These are phyloP conservation scores for Fukomys damarensis DNA, from an alignment of 2,113 vertebrate genomes.

Conservation along the genomic window DNA sequence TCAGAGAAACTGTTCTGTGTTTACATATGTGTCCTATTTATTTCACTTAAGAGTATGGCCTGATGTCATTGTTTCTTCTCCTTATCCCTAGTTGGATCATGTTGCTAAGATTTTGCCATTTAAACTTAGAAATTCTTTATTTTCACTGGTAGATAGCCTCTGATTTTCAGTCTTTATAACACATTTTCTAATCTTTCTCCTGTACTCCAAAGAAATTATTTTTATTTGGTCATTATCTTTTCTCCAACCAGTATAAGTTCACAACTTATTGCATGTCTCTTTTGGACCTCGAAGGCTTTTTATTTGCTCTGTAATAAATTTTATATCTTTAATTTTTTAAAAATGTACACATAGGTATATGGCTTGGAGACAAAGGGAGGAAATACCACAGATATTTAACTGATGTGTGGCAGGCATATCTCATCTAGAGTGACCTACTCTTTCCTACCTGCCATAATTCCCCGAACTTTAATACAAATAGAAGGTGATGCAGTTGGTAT, in stretches of 20 bases:
- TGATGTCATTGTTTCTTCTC: background rate
- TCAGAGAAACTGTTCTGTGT: too few relatives aligned
- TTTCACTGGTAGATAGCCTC: background rate
- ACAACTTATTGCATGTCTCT: too few relatives aligned
- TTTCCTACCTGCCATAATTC: background rate
- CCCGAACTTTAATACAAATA: too few relatives aligned
- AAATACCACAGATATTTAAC: background rate
- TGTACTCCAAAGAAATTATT: background rate
- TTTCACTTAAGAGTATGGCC: too few relatives aligned
- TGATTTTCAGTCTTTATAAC: background rate
- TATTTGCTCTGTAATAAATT: background rate
- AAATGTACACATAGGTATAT: background rate
- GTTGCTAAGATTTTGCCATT: background rate
- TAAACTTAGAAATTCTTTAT: background rate
- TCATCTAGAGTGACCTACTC: fast-evolving
- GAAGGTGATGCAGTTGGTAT: background rate
- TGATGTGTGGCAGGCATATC: background rate
- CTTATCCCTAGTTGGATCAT: background rate
- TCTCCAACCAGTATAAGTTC: background rate
- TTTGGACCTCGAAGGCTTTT: background rate
- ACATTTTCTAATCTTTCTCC: background rate
- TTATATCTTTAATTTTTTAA: background rate
- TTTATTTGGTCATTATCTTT: background rate
- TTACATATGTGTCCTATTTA: too few relatives aligned
- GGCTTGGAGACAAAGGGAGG: background rate